Conservation (phyloP, 2,888 invertebrate species). For the Parasteatoda lunata region DNA sequence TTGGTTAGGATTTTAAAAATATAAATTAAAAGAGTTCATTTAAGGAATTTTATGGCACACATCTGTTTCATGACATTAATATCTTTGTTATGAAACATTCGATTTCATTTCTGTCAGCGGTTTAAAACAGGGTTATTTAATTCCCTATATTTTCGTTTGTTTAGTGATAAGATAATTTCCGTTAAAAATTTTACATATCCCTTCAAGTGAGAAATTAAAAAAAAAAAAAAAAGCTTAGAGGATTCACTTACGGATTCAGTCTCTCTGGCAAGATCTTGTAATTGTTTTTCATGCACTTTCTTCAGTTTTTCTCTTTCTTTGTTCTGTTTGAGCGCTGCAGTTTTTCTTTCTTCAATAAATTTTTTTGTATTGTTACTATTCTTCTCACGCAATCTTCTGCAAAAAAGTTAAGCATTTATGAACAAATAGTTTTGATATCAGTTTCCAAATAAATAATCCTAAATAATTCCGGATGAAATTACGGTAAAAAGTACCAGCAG, state of each 20-base stretch:
- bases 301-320: constrained; percentile 94
- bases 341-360: constrained; percentile 95
- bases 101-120: no score
- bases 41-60: no score
- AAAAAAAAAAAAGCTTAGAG: not conserved
- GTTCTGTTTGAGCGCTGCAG: constrained; percentile 89
- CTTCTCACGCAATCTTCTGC: constrained; percentile 89
- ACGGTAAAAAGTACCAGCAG: not conserved
- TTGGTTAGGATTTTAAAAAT: no score
- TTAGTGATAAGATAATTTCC: not conserved
- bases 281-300: constrained; percentile 92
- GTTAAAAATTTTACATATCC: not conserved
- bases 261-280: constrained; percentile 77
- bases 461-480: not conserved
- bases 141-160: no score
- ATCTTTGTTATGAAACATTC: no score
- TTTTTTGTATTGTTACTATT: constrained; percentile 98
- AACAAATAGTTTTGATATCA: no score
- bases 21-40: no score
- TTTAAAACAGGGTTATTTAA: no score
- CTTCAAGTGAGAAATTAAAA: not conserved
- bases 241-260: constrained; percentile 80
- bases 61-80: no score
- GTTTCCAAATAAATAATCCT: not conserved
- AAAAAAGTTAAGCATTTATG: not conserved